These are phyloP conservation scores for Cariama cristata DNA, from an alignment of 2,113 vertebrate genomes.

Conservation along the genomic window DNA sequence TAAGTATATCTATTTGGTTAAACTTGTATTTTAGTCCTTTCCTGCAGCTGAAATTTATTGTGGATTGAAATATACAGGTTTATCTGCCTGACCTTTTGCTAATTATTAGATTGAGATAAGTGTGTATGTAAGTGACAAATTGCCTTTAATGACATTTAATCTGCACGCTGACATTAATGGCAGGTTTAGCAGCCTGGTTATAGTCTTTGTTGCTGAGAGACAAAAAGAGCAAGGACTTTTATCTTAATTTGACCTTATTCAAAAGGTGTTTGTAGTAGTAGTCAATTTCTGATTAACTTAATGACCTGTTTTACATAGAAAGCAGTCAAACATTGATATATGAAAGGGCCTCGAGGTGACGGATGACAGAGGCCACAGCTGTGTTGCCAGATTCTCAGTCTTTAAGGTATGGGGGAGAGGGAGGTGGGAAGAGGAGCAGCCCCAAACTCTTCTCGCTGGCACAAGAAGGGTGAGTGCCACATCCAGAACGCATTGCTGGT, in stretches of 20 bases:
- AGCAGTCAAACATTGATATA: slow-evolving; percentile 75
- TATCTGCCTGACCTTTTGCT: slow-evolving; percentile 77
- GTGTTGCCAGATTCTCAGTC: background rate
- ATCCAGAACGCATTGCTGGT: background rate
- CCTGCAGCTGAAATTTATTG: slow-evolving; percentile 58
- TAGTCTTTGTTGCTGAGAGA: slow-evolving; percentile 69
- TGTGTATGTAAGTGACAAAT: slow-evolving; percentile 77
- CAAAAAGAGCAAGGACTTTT: slow-evolving; percentile 66
- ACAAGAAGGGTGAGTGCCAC: background rate
- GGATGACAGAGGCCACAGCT: background rate
- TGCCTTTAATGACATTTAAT: slow-evolving; percentile 81
- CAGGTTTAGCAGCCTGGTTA: slow-evolving; percentile 67
- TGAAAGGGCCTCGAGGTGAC: slow-evolving; percentile 16
- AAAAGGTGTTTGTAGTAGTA: slow-evolving; percentile 75
- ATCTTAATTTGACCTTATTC: slow-evolving; percentile 80
- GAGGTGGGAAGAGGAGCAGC: background rate
- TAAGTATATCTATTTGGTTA: background rate
- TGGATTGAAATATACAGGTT: slow-evolving; percentile 60
- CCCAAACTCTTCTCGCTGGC: background rate
- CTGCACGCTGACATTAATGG: slow-evolving; percentile 73
- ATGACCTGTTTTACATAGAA: slow-evolving; percentile 76
- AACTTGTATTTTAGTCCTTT: slow-evolving; percentile 41
- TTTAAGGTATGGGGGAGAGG: background rate
- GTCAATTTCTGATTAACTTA: slow-evolving; percentile 78
- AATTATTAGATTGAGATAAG: slow-evolving; percentile 79